Evolutionary conservation across 1,140 invertebrate genomes (phyloP), one percentile per base, ranked within the genome.

Genomic region (Drosophila arizonae): DNA sequence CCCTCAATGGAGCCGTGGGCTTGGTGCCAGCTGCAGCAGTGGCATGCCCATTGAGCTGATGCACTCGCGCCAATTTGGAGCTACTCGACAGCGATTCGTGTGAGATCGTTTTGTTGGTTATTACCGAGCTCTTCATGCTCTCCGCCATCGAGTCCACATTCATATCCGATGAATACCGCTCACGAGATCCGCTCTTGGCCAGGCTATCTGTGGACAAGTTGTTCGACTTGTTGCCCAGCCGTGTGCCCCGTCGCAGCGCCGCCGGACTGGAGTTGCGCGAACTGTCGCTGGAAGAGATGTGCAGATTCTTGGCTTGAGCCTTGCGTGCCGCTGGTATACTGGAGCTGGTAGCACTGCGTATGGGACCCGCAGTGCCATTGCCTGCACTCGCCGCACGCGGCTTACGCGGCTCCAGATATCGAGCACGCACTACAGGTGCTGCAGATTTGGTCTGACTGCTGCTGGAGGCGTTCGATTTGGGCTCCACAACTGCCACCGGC

Each of bases 181-280:
- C 77, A 0, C 79, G 68, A 2, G 70, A 68, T 3, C 69, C 73
- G 50, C 69, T 87, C 51, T 80, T 79, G 70, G 91, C 90, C 11
- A 94, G 72, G 74, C 93, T 94, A 52, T 94, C 94, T 1, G 93
- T 92, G 3, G 93, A 94, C 15, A 94, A 69, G 91, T 92, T 39
- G 86, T 86, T 90, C 76, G 74, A 78, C 92, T 94, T 69, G 86
- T 92, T 92, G 81, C 93, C 67, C 66, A 85, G 17, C 76, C 62
- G 91, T n/a, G 54, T 39, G 45, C 74, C 82, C 28, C 94, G 93
- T 56, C 93, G 93, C 78, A 94, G 93, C 0, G 75, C 71, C 6
- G 94, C 94, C 10, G 95, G 95, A 86, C 94, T 95, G 0, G 94
- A 95, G 51, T 94, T 95, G 51, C 95, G 94, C 0, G 95, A 92